phyloP scores from a whole-genome alignment of 2,888 invertebrate genomes.

The Lapara coniferarum region DNA sequence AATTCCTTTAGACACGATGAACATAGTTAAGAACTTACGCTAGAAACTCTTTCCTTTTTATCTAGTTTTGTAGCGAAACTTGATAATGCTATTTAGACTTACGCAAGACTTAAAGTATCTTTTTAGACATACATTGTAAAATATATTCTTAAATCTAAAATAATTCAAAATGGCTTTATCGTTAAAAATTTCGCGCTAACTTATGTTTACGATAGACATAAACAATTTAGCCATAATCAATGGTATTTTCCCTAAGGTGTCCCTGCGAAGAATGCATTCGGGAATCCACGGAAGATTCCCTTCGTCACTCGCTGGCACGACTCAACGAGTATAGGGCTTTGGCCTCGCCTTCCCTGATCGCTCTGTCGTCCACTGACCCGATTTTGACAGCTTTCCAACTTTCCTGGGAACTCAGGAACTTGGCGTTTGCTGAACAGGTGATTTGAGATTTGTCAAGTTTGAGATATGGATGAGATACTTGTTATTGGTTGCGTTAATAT shows the following conservation, averaged over 20 bases:
- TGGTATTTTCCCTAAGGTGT: slow-evolving; percentile 81
- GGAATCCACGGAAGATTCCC: slow-evolving; percentile 88
- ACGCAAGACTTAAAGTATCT: neutral
- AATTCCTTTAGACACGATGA: neutral
- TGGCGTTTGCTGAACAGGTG: slow-evolving; percentile 91
- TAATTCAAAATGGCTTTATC: too few relatives aligned
- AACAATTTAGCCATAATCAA: too few relatives aligned
- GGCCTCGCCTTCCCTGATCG: slow-evolving; percentile 96
- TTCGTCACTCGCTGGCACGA: slow-evolving; percentile 93
- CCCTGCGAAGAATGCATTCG: slow-evolving; percentile 94
- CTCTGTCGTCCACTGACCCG: slow-evolving; percentile 95
- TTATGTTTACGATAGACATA: too few relatives aligned
- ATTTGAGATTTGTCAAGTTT: too few relatives aligned
- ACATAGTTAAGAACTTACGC: neutral
- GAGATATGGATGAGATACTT: too few relatives aligned
- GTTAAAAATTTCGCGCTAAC: too few relatives aligned
- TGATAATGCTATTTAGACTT: slow-evolving; percentile 2
- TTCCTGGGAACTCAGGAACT: slow-evolving; percentile 95
- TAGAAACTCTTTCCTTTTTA: neutral
- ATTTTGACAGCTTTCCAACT: slow-evolving; percentile 96
- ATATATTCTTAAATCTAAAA: too few relatives aligned
- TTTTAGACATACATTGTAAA: too few relatives aligned
- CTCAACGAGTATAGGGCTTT: slow-evolving; percentile 96
- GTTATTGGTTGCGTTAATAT: neutral
- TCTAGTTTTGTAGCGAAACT: neutral